A percentile compares a stretch with the other conserved stretches of the same genome.
phyloP scores from a whole-genome alignment of 2,888 invertebrate species.

The Mythimna lalbum region DNA sequence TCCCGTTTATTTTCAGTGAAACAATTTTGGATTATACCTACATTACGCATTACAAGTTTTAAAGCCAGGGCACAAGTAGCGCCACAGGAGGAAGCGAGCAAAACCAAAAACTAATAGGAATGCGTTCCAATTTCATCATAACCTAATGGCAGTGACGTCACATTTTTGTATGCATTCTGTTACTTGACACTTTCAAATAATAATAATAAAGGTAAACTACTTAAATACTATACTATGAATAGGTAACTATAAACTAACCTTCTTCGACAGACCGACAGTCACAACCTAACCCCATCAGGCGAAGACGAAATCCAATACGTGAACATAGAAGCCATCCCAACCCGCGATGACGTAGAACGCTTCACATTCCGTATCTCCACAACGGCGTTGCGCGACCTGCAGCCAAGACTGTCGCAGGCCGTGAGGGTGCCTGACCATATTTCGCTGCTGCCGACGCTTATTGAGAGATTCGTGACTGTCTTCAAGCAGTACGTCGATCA shows the following conservation, averaged over 20 bases:
- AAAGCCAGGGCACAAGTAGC: no score
- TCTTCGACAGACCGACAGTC: conserved; percentile 92
- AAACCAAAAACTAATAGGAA: no score
- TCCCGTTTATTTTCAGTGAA: no score
- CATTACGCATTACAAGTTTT: no score
- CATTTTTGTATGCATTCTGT: no score
- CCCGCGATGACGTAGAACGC: conserved; percentile 89
- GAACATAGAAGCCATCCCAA: conserved; percentile 94
- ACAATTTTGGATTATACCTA: no score
- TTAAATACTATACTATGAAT: background rate
- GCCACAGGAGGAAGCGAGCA: no score
- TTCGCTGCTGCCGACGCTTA: conserved; percentile 92
- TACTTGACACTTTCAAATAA: no score
- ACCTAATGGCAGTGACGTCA: no score
- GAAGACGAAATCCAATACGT: conserved; percentile 94
- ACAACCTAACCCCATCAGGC: conserved; percentile 92
- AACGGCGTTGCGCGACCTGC: conserved; percentile 94
- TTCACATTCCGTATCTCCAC: conserved; percentile 95
- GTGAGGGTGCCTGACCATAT: conserved; percentile 82
- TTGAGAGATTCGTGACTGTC: conserved; percentile 96
- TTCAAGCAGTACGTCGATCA: conserved; percentile 94
- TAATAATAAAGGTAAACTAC: no score
- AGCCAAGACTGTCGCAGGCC: conserved; percentile 75
- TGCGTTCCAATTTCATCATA: no score
- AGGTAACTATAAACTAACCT: background rate